Evolutionary conservation across 1,140 invertebrate genomes (phyloP), one percentile per base, ranked within the genome.

Genomic region (Magallana angulata): DNA sequence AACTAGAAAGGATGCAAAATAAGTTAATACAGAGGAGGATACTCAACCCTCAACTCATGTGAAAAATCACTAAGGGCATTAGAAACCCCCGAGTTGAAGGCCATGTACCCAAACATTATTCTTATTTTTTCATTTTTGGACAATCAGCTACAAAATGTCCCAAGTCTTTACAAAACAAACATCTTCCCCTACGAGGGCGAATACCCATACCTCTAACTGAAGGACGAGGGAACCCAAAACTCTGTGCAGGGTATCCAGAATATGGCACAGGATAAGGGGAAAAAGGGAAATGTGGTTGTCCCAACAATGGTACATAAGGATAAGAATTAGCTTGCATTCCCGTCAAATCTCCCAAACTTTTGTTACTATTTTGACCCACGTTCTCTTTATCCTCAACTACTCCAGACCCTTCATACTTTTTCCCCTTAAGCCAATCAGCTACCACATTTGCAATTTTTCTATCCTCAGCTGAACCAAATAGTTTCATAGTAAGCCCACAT

Each of bases 101-200:
- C 7, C 57, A 80, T 80, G 62, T 80, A n/a, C 81, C 11, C 68
- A 81, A 59, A 81, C 56, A 56, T 82, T 84, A 57, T 36, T 8
- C 59, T 24, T 82, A 36, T 57, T 80, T 82, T 56, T 87, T 85
- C n/a, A 82, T 84, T 56, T 88, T 85, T 57, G 84, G 87, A 59
- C 87, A 88, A 57, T 85, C 60, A 7, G 87, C 83, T 36, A 88
- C 83, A 71, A 36, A 88, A 59, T 88, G 87, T 14, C 87, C 87
- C 7, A 16, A 5, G 7, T 71, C 30, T 71, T 85, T 85, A 64
- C 84, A 85, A 68, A 57, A 82, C 81, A 85, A 58, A 85, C 84
- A 88, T 16, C 24, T 80, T 57, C 64, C 57, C 62, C 71, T 68
- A 68, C n/a, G 64, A 24, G 64, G n/a, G n/a, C n/a, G 30, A 16